phyloP scores from a whole-genome alignment of 2,113 vertebrate species.

The Emydocephalus ijimae region DNA sequence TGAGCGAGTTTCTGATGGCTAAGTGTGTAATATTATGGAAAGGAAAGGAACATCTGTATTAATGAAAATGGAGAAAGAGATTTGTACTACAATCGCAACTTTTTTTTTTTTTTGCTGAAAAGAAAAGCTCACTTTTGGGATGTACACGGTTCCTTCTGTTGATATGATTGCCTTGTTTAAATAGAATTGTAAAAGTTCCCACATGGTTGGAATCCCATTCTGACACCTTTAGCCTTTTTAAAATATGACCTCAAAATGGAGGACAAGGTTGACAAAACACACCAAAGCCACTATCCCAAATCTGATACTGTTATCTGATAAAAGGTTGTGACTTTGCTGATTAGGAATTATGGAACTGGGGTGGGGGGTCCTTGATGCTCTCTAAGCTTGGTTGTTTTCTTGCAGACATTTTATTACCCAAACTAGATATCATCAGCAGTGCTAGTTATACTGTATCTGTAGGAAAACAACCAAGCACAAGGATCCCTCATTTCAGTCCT shows the following conservation, averaged over 20 bases:
- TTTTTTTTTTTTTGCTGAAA: neutral
- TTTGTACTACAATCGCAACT: neutral
- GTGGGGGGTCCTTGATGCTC: neutral
- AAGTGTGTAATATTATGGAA: neutral
- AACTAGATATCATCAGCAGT: neutral
- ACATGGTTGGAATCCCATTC: neutral
- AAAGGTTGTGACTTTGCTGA: neutral
- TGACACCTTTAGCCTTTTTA: neutral
- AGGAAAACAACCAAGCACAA: neutral
- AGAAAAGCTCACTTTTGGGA: neutral
- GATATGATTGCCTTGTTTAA: neutral
- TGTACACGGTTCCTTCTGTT: neutral
- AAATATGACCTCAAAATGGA: neutral
- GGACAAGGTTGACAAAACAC: neutral
- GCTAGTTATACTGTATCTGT: neutral
- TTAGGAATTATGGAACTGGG: neutral
- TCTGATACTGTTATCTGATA: neutral
- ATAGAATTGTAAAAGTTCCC: neutral
- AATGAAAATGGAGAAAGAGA: neutral
- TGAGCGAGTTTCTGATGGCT: neutral
- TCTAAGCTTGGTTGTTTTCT: neutral
- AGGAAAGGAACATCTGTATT: neutral
- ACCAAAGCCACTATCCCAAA: neutral
- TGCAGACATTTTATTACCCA: neutral
- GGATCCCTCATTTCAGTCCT: neutral